Conservation (phyloP, 2,113 vertebrate species). For the Crotophaga sulcirostris region DNA sequence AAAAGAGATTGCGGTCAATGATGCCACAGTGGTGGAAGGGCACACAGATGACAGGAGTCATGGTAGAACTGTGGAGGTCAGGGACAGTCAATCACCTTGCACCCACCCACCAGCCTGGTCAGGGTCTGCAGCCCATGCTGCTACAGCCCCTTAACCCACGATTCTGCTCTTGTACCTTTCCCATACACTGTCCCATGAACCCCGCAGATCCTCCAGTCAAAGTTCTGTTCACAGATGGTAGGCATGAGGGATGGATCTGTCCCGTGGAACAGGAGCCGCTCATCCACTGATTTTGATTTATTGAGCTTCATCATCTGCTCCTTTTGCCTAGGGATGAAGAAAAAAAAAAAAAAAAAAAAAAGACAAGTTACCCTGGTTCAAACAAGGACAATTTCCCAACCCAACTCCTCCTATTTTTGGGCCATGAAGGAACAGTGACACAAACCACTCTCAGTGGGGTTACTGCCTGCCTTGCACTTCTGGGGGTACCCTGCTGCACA, state of each 20-base stretch:
- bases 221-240: slow-evolving; percentile 86
- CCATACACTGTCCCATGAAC: slow-evolving; percentile 85
- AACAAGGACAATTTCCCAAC: background rate
- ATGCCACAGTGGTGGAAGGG: background rate
- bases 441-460: background rate
- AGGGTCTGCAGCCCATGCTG: background rate
- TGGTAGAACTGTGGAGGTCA: background rate
- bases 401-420: background rate
- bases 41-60: background rate
- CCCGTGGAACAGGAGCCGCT: slow-evolving; percentile 89
- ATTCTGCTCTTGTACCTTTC: slow-evolving; percentile 78
- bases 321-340: slow-evolving; percentile 80
- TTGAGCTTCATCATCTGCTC: slow-evolving; percentile 84
- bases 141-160: background rate
- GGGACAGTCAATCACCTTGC: background rate
- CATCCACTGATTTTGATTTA: slow-evolving; percentile 53
- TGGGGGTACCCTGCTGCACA: slow-evolving; percentile 4
- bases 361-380: background rate
- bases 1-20: background rate
- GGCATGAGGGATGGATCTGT: slow-evolving; percentile 67
- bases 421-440: background rate
- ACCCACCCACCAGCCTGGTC: background rate
- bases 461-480: slow-evolving; percentile 4
- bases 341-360: background rate
- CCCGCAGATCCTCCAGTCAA: slow-evolving; percentile 92